These are phyloP conservation scores for Notolabrus celidotus DNA, from an alignment of 2,797 vertebrate species.

Conservation along the genomic window DNA sequence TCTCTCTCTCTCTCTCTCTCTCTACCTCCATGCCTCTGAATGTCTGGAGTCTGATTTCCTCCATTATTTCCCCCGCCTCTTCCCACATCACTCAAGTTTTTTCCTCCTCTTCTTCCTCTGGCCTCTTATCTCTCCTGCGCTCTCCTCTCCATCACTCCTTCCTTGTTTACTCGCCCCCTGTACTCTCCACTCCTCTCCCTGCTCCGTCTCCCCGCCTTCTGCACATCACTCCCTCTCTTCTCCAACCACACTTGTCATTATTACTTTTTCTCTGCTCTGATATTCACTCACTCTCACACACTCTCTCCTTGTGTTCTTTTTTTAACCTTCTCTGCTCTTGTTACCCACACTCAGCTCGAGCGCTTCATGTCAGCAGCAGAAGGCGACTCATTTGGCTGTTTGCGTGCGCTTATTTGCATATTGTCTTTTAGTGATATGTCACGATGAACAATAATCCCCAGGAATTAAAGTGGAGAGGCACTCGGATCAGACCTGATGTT, in stretches of 20 bases:
- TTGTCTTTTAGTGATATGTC: conserved; percentile 45
- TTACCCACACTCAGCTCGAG: conserved; percentile 24
- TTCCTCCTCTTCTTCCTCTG: neutral
- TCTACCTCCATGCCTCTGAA: no score
- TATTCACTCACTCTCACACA: neutral
- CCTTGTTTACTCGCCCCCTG: conserved; percentile 28
- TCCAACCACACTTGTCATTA: conserved; percentile 17
- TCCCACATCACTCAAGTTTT: conserved; percentile 1
- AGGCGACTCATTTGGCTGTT: conserved; percentile 32
- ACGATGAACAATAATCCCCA: conserved; percentile 62
- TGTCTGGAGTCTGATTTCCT: conserved; percentile 12
- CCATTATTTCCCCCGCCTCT: neutral
- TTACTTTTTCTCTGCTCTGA: conserved; percentile 6
- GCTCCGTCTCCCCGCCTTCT: neutral
- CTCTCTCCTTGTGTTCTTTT: neutral
- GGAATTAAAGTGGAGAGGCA: conserved; percentile 58
- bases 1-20: conserved; percentile 11
- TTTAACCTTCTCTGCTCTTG: conserved; percentile 14
- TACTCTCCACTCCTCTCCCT: conserved; percentile 22
- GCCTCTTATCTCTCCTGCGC: conserved; percentile 19
- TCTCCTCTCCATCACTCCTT: conserved; percentile 32
- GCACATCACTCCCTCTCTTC: conserved; percentile 15
- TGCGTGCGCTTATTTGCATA: conserved; percentile 49
- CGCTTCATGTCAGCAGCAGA: conserved; percentile 1
- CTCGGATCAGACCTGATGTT: conserved; percentile 51